phyloP scores from a whole-genome alignment of 1,140 invertebrate species.

The Vanessa tameamea region DNA sequence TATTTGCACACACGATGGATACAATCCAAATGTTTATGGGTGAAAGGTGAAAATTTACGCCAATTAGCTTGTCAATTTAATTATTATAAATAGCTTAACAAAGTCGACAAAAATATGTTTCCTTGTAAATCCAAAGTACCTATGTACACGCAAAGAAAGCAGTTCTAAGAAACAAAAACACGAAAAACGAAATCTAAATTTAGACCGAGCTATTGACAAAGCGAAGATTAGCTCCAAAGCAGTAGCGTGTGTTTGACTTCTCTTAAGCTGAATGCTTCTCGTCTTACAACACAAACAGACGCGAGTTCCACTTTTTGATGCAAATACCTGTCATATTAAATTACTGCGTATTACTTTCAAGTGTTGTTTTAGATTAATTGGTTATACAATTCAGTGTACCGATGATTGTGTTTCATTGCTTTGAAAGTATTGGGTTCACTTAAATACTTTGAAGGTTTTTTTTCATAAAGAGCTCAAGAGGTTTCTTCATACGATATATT shows the following conservation, averaged over 20 bases:
- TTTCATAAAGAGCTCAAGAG: not conserved
- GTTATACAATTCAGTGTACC: not conserved
- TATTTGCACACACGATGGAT: too few relatives aligned
- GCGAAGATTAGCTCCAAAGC: constrained; percentile 19
- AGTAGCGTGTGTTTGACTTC: constrained; percentile 19
- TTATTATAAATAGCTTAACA: too few relatives aligned
- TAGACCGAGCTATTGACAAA: constrained; percentile 11
- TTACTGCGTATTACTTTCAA: constrained; percentile 14
- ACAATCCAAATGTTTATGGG: too few relatives aligned
- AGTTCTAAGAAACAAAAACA: not conserved
- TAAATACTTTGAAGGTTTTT: not conserved
- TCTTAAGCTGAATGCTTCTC: constrained; percentile 13
- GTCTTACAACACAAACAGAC: constrained; percentile 9
- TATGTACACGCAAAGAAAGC: too few relatives aligned
- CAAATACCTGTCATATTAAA: constrained; percentile 17
- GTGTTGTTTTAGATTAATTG: constrained; percentile 16
- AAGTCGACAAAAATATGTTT: too few relatives aligned
- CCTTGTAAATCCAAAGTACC: too few relatives aligned
- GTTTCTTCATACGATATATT: not conserved
- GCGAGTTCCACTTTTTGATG: constrained; percentile 7
- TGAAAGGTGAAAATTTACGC: too few relatives aligned
- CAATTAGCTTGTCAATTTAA: too few relatives aligned
- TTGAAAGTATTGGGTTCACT: not conserved
- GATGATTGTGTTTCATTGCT: not conserved
- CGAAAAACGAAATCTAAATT: constrained; percentile 6